A percentile compares a stretch with the other conserved stretches of the same genome.
Evolutionary conservation across 1,140 invertebrate genomes (phyloP).

Genomic region (Drosophila erecta): DNA sequence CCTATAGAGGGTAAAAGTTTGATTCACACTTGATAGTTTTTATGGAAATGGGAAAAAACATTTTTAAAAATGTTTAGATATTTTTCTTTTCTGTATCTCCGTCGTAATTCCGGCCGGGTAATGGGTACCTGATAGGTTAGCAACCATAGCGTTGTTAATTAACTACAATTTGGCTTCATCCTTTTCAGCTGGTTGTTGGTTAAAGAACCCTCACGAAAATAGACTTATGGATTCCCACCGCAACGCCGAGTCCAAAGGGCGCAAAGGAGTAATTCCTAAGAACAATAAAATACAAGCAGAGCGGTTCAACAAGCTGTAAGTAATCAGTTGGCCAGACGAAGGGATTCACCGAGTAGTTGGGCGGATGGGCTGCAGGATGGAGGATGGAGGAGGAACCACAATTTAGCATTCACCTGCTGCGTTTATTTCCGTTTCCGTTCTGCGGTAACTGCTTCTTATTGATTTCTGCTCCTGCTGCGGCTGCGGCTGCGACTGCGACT

Average conservation of each 20-base stretch:
- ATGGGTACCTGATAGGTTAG: no score
- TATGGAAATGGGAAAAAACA: no score
- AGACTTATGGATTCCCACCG: conserved; percentile 53
- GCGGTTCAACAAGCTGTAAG: conserved; percentile 38
- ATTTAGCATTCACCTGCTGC: conserved; percentile 52
- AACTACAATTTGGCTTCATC: conserved; percentile 21
- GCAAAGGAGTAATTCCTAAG: conserved; percentile 25
- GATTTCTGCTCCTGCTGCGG: conserved; percentile 34
- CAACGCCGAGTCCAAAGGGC: conserved; percentile 1
- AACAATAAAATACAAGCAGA: conserved; percentile 7
- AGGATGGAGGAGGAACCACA: conserved; percentile 14
- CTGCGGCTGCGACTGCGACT: background rate
- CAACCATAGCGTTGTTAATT: conserved; percentile 11
- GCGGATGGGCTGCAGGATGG: conserved; percentile 7
- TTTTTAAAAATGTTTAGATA: no score
- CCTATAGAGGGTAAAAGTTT: no score
- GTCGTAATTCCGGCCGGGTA: no score
- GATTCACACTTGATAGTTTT: no score
- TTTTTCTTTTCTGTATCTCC: no score
- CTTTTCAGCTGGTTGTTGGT: conserved; percentile 2
- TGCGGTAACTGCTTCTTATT: conserved; percentile 46
- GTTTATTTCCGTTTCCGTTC: conserved; percentile 55
- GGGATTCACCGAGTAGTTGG: background rate
- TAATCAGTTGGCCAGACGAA: conserved; percentile 27
- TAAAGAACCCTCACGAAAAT: conserved; percentile 30